Evolutionary conservation across 2,113 vertebrate species (phyloP).

Genomic region (Alosa alosa): DNA sequence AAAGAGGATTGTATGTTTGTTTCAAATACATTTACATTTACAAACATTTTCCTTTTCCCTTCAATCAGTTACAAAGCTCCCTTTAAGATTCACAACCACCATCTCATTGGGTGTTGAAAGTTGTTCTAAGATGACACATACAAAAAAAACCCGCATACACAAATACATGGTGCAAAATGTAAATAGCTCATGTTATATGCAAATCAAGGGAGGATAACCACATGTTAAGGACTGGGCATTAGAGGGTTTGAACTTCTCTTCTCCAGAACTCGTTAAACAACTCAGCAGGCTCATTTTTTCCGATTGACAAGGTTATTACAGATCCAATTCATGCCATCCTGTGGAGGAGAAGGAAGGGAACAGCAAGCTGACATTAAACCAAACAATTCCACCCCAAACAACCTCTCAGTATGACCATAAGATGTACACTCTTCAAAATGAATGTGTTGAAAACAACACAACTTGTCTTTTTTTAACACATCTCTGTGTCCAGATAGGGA

Average conservation of each 20-base stretch:
- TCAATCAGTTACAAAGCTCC: not conserved
- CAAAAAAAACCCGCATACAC: not conserved
- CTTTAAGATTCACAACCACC: not conserved
- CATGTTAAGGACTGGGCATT: not conserved
- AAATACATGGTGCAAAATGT: not conserved
- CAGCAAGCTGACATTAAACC: not conserved
- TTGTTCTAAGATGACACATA: not conserved
- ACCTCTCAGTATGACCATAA: not conserved
- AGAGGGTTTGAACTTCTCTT: not conserved
- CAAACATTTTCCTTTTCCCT: not conserved
- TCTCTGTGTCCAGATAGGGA: too few species aligned
- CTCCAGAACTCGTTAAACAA: not conserved
- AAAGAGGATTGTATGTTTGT: not conserved
- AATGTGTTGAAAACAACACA: too few species aligned
- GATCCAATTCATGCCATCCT: conserved; percentile 52
- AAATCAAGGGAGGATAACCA: not conserved
- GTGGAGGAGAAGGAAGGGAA: not conserved
- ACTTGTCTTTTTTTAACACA: too few species aligned
- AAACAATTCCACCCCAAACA: not conserved
- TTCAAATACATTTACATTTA: not conserved
- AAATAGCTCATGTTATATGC: not conserved
- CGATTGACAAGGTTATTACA: conserved; percentile 28
- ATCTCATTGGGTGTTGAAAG: not conserved
- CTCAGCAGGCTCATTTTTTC: conserved; percentile 29
- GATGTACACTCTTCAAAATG: too few species aligned